Conservation (phyloP, 2,888 invertebrate species). For the Agrotis clavis region DNA sequence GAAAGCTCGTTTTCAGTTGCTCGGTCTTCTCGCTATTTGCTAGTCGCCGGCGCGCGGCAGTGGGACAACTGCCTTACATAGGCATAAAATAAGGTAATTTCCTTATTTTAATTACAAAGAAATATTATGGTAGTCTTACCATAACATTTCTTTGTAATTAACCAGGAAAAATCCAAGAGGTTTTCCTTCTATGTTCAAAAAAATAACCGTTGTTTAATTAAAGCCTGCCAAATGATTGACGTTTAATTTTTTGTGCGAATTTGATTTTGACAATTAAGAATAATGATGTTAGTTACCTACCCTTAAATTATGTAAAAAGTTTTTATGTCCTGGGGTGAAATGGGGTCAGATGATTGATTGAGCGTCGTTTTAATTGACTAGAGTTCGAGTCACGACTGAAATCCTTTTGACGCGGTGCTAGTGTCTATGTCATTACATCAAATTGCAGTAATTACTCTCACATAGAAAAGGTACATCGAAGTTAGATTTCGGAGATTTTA, state of each 20-base stretch:
- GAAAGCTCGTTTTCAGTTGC: no score
- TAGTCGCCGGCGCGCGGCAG: no score
- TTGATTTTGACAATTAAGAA: constrained; percentile 59
- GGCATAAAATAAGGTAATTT: not conserved
- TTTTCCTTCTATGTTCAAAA: constrained; percentile 12
- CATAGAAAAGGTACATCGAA: no score
- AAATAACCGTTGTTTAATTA: constrained; percentile 51
- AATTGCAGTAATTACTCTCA: no score
- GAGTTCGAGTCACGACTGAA: not conserved
- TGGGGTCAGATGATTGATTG: constrained; percentile 28
- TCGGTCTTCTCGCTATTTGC: no score
- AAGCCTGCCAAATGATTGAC: constrained; percentile 54
- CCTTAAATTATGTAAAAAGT: constrained; percentile 46
- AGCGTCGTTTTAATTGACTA: not conserved
- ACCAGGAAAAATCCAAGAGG: not conserved
- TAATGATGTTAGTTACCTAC: constrained; percentile 48
- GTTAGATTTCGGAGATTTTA: no score
- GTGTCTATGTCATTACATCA: no score
- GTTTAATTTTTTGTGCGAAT: constrained; percentile 55
- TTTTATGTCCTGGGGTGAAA: constrained; percentile 9
- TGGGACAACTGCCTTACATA: not conserved
- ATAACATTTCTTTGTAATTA: constrained; percentile 38
- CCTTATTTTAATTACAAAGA: no score
- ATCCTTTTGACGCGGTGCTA: no score
- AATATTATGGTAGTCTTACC: no score